Evolutionary conservation across 2,888 invertebrate genomes (phyloP).

Genomic region (Hofmannophila pseudospretella): DNA sequence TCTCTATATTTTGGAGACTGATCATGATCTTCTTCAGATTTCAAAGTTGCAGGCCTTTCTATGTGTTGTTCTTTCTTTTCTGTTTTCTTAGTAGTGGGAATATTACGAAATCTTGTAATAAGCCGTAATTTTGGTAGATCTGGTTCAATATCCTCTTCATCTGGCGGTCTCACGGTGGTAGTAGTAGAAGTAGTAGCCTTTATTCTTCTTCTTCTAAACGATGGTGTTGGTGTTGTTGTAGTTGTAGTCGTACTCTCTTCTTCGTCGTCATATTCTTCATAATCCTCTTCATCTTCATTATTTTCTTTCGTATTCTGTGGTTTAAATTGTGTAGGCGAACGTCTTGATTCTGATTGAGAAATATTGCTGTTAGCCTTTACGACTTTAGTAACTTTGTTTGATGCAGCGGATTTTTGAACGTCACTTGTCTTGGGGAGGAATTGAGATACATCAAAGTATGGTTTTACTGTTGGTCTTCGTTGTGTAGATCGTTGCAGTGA

Average conservation of each 20-base stretch:
- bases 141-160: conserved; percentile 22
- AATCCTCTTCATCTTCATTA: conserved; percentile 13
- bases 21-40: conserved; percentile 13
- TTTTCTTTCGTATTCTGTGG: conserved; percentile 9
- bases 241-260: conserved; percentile 28
- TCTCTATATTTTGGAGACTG: conserved; percentile 48
- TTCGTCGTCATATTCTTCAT: conserved; percentile 26
- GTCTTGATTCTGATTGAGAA: conserved; percentile 8
- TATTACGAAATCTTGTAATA: conserved; percentile 50
- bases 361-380: conserved; percentile 29
- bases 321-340: conserved; percentile 5
- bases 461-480: conserved; percentile 21
- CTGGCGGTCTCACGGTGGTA: conserved; percentile 29
- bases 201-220: conserved; percentile 30
- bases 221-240: conserved; percentile 39
- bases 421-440: conserved; percentile 31
- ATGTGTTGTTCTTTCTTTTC: conserved; percentile 14
- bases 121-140: conserved; percentile 41
- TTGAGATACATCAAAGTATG: conserved; percentile 36
- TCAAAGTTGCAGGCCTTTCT: conserved; percentile 4
- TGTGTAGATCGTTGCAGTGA: conserved; percentile 17
- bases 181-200: conserved; percentile 21
- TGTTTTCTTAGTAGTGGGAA: conserved; percentile 23
- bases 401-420: conserved; percentile 37
- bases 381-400: conserved; percentile 37